phyloP scores from a whole-genome alignment of 2,888 invertebrate genomes.

The Xylocampa areola region DNA sequence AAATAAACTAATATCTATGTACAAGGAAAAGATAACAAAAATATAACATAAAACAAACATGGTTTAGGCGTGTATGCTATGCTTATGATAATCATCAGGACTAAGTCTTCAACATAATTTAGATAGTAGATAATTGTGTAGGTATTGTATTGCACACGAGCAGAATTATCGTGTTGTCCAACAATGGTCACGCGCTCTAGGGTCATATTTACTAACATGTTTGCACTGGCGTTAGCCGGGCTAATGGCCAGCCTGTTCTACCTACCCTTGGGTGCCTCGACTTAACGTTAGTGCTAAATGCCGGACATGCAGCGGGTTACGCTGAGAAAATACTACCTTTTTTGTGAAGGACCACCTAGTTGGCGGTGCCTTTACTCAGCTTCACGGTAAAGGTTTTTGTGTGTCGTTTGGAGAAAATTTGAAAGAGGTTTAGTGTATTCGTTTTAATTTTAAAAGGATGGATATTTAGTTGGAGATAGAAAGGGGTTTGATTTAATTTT shows the following conservation, averaged over 20 bases:
- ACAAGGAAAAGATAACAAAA: no score
- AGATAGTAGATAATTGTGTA: no score
- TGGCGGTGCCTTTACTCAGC: constrained; percentile 43
- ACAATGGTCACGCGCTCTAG: constrained; percentile 31
- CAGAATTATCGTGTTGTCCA: constrained; percentile 2
- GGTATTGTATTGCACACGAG: no score
- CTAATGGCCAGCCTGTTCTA: constrained; percentile 77
- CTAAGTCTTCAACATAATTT: no score
- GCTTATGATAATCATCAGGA: no score
- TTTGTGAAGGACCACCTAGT: constrained; percentile 58
- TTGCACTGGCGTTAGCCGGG: constrained; percentile 74
- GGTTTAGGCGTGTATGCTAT: no score
- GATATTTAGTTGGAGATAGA: no score
- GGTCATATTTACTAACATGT: constrained; percentile 75
- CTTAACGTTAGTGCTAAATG: constrained; percentile 56
- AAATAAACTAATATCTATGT: no score
- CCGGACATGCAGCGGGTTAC: constrained; percentile 51
- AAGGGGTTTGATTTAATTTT: no score
- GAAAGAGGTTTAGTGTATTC: constrained; percentile 31
- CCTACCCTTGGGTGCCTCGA: constrained; percentile 45
- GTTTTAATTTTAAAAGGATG: constrained; percentile 22
- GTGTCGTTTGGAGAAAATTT: constrained; percentile 32
- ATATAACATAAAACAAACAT: no score
- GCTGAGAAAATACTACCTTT: constrained; percentile 52
- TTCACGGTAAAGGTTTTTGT: constrained; percentile 48